Evolutionary conservation across 2,888 invertebrate genomes (phyloP), one percentile per base, ranked within the genome.

Genomic region (Therioaphis trifolii): DNA sequence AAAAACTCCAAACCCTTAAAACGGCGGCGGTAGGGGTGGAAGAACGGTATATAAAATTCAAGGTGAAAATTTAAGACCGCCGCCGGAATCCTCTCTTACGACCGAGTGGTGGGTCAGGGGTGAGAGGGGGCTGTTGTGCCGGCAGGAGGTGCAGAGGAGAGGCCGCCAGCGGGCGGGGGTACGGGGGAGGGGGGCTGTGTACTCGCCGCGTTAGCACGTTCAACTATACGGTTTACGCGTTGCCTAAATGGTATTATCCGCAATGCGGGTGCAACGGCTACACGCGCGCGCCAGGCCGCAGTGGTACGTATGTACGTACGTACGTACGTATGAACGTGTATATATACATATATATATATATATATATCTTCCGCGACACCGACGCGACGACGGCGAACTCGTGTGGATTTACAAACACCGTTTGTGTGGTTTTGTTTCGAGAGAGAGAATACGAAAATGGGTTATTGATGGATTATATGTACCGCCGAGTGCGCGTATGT

Each of bases 171-270:
- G 18, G 14, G 2, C 40, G 21, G 35, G 0, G 35, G 66, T 35
- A 14, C 9, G 75, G 55, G n/a, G n/a, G 55, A 55, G 21, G 21
- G 9, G 55, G 55, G 21, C 21, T 55, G 55, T 21, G 29, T 29
- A 14, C 29, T 58, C 11, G 12, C 14, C 29, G 66, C 21, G 66
- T 66, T 68, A 29, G 35, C 35, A 35, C 68, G 68, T 35, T 35
- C 29, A 43, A 40, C 68, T 52, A 52, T n/a, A 49, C 18, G 18
- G 35, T 4, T n/a, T 24, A 5, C 9, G 55, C 24, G 76, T 55
- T 29, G 66, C 52, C 52, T 55, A 29, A 49, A 78, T 52, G 52
- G 66, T 68, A 52, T 78, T 78, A 68, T 78, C 78, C 78, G 78
- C 78, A 78, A 68, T 78, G 78, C 78, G 68, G 76, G 66, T 21